A percentile compares a stretch with the other conserved stretches of the same genome.
These are phyloP conservation scores for Hylomyscus alleni DNA, from an alignment of 2,797 vertebrate genomes.

Conservation along the genomic window DNA sequence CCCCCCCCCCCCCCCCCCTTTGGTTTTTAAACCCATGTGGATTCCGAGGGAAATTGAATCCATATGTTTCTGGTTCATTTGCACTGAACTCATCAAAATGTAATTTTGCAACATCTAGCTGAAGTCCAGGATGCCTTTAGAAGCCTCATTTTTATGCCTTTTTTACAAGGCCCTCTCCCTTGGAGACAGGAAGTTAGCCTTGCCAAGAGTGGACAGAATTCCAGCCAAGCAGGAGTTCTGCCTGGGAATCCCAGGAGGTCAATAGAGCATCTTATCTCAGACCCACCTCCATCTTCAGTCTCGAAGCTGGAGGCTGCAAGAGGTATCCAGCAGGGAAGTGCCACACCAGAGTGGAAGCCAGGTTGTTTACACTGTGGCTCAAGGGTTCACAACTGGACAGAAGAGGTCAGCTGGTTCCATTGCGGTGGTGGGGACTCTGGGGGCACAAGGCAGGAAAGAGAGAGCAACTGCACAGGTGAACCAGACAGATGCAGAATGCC, in stretches of 20 bases:
- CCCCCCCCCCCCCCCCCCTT: constrained; percentile 75
- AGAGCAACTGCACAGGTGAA: too few relatives aligned
- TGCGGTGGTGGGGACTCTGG: background rate
- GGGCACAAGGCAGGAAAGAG: background rate
- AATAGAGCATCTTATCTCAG: constrained; percentile 16
- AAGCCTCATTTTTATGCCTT: constrained; percentile 83
- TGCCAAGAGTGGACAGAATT: constrained; percentile 73
- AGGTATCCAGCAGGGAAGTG: rapidly evolving
- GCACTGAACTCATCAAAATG: constrained; percentile 87
- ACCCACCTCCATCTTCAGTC: background rate
- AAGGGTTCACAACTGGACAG: rapidly evolving
- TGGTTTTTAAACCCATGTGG: constrained; percentile 82
- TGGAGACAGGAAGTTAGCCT: constrained; percentile 79
- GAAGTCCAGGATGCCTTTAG: constrained; percentile 83
- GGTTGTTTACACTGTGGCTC: too few relatives aligned
- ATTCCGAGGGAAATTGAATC: constrained; percentile 85
- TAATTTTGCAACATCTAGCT: constrained; percentile 84
- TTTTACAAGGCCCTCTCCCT: constrained; percentile 79
- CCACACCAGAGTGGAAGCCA: background rate
- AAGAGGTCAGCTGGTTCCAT: background rate
- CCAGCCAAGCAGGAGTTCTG: constrained; percentile 70
- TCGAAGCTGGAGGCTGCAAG: background rate
- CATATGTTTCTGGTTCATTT: constrained; percentile 86
- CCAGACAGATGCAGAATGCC: background rate
- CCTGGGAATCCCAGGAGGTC: constrained; percentile 15